These are phyloP conservation scores for Lutjanus campechanus DNA, from an alignment of 2,797 vertebrate species.

Conservation along the genomic window DNA sequence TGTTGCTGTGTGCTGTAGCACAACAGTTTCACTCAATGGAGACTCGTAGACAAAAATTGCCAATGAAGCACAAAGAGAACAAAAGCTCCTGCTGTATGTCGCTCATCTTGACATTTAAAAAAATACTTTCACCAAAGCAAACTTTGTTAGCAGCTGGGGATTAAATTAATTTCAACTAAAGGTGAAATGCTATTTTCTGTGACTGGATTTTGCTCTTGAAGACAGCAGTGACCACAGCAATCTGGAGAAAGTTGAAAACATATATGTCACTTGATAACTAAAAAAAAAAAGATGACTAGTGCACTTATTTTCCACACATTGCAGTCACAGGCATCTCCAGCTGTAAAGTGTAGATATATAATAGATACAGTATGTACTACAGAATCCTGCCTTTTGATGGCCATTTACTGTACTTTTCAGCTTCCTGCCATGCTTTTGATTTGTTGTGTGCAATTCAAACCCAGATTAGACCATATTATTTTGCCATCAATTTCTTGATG, in stretches of 20 bases:
- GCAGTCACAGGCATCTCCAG: neutral
- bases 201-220: neutral
- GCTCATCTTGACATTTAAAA: slow-evolving; percentile 22
- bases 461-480: slow-evolving; percentile 9
- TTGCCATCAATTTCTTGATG: neutral
- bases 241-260: neutral
- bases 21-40: neutral
- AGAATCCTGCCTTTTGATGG: neutral
- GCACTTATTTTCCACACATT: neutral
- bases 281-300: neutral
- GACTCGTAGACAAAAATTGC: neutral
- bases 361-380: no score
- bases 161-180: slow-evolving; percentile 11
- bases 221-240: neutral
- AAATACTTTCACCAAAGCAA: slow-evolving; percentile 36
- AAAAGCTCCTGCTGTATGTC: slow-evolving; percentile 6
- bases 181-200: slow-evolving; percentile 1
- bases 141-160: slow-evolving; percentile 22
- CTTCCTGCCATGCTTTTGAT: neutral
- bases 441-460: neutral
- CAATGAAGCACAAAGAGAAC: slow-evolving; percentile 5
- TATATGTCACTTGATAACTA: neutral
- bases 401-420: neutral
- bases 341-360: neutral
- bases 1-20: neutral